Percentiles rank a stretch among this genome's conserved stretches.
Conservation (phyloP, 2,113 vertebrate species). For the Perca fluviatilis region DNA sequence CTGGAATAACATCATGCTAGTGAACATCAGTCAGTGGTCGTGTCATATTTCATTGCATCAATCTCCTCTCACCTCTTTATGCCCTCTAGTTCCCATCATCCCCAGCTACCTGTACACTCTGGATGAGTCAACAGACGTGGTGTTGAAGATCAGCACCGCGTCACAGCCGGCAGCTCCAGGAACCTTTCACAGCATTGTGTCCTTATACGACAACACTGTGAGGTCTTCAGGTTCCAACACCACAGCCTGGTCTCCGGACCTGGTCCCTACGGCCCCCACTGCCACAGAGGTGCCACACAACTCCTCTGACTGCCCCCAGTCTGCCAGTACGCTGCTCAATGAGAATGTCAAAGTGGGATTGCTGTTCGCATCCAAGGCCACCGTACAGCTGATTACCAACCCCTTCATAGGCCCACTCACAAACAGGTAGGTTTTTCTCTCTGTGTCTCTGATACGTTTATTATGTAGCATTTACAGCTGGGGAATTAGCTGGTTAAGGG, state of each 20-base stretch:
- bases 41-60: conserved; percentile 34
- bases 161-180: conserved; percentile 63
- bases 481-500: not conserved
- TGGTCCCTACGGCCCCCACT: conserved; percentile 45
- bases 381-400: conserved; percentile 94
- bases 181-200: conserved; percentile 91
- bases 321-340: conserved; percentile 87
- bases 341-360: conserved; percentile 96
- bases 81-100: conserved; percentile 94
- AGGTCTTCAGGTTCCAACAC: conserved; percentile 75
- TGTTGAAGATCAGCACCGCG: conserved; percentile 73
- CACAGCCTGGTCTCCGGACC: conserved; percentile 18
- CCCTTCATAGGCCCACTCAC: conserved; percentile 95
- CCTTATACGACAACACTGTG: conserved; percentile 92
- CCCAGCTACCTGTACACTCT: conserved; percentile 96
- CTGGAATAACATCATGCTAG: conserved; percentile 7
- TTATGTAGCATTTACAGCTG: not conserved
- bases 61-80: conserved; percentile 32
- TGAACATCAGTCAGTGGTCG: conserved; percentile 35
- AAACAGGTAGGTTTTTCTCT: conserved; percentile 88
- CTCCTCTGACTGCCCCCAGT: conserved; percentile 86
- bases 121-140: conserved; percentile 81
- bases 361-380: conserved; percentile 98
- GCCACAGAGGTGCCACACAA: conserved; percentile 60
- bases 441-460: not conserved